Conservation (phyloP, 2,888 invertebrate genomes). For the Thymelicus sylvestris region DNA sequence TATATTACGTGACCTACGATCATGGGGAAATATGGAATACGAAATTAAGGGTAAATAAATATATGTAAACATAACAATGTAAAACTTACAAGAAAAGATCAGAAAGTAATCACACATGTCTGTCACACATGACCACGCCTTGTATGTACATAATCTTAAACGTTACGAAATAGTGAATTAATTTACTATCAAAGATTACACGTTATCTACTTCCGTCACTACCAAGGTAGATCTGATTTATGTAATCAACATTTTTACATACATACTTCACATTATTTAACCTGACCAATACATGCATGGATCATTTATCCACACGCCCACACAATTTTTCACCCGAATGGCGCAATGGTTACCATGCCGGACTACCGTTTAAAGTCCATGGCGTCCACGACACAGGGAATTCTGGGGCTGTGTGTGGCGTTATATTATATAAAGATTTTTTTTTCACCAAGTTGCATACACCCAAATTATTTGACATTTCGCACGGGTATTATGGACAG, state of each 20-base stretch:
- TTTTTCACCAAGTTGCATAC: too few species aligned
- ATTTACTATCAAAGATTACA: slow-evolving; percentile 10
- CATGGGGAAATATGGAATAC: too few species aligned
- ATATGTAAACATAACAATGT: not conserved
- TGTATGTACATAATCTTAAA: not conserved
- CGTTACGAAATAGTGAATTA: slow-evolving; percentile 19
- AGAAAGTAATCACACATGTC: slow-evolving; percentile 73
- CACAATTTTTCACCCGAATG: too few species aligned
- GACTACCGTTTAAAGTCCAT: too few species aligned
- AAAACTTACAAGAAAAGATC: slow-evolving; percentile 53
- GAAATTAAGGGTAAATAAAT: not conserved
- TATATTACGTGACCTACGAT: too few species aligned
- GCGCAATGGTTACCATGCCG: too few species aligned
- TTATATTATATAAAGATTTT: too few species aligned
- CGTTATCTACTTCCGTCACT: not conserved
- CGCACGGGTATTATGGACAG: too few species aligned
- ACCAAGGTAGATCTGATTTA: slow-evolving; percentile 19
- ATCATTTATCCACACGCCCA: too few species aligned
- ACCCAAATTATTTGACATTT: too few species aligned
- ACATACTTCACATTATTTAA: not conserved
- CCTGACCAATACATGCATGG: not conserved
- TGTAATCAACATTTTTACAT: slow-evolving; percentile 17
- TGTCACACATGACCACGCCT: slow-evolving; percentile 19
- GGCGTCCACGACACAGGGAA: too few species aligned
- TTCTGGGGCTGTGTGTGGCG: too few species aligned